These are phyloP conservation scores for Phallusia fumigata DNA, from an alignment of 23 tunicate genomes.

Conservation along the genomic window DNA sequence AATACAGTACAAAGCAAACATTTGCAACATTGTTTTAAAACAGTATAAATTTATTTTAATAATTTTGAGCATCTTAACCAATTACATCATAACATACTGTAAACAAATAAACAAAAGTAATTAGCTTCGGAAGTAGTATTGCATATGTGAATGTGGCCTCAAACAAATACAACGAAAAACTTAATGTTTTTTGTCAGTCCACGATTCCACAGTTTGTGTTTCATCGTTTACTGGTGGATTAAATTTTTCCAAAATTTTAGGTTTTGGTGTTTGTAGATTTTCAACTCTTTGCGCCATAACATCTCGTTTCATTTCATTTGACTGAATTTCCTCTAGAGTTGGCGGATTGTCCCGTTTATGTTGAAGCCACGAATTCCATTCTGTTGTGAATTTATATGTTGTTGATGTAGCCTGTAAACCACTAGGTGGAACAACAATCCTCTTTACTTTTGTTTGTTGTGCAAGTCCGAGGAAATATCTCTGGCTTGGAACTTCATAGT, in stretches of 20 bases:
- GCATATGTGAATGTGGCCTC: no score
- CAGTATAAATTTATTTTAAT: no score
- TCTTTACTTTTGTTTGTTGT: conserved; percentile 13
- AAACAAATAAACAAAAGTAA: no score
- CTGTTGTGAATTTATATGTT: conserved; percentile 34
- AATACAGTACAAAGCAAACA: no score
- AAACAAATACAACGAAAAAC: neutral
- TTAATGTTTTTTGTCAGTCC: neutral
- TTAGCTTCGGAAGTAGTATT: no score
- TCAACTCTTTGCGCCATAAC: conserved; percentile 37
- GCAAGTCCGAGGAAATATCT: conserved; percentile 48
- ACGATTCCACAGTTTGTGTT: conserved; percentile 22
- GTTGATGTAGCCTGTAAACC: neutral
- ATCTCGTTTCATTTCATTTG: conserved; percentile 32
- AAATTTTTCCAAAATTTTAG: neutral
- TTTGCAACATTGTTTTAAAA: no score
- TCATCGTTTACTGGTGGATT: conserved; percentile 1
- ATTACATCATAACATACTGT: no score
- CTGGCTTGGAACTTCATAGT: conserved; percentile 78
- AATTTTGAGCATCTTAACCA: no score
- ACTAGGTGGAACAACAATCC: conserved; percentile 51
- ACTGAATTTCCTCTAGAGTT: conserved; percentile 43
- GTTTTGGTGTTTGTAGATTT: conserved; percentile 25
- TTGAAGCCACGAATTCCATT: conserved; percentile 88
- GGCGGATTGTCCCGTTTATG: conserved; percentile 61